phyloP scores from a whole-genome alignment of 2,113 vertebrate species.

The Toxostoma redivivum region DNA sequence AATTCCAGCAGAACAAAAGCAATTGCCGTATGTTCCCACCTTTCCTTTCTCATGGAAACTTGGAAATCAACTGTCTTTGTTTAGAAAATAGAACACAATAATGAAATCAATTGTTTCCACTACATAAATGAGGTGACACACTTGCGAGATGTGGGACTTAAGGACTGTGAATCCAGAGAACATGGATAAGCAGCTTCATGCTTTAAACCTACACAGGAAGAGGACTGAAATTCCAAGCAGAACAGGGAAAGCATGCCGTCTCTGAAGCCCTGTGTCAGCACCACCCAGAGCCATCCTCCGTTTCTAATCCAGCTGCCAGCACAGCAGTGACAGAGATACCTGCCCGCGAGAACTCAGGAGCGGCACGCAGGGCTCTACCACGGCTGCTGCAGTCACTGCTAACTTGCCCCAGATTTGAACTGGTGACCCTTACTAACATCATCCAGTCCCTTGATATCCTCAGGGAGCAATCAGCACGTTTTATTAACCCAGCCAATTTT shows the following conservation, averaged over 20 bases:
- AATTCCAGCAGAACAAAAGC: neutral
- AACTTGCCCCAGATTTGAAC: constrained; percentile 36
- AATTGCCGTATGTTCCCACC: neutral
- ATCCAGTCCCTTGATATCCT: constrained; percentile 37
- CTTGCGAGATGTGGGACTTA: neutral
- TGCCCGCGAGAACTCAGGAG: rapidly evolving
- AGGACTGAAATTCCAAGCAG: neutral
- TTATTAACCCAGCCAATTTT: constrained; percentile 51
- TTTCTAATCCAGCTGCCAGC: neutral
- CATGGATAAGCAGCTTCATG: neutral
- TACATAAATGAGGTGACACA: neutral
- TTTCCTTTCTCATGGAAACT: neutral
- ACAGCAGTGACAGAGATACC: neutral
- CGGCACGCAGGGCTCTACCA: neutral
- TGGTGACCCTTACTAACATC: constrained; percentile 44
- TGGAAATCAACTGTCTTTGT: neutral
- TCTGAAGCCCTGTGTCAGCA: neutral
- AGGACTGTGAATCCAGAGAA: neutral
- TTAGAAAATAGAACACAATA: neutral
- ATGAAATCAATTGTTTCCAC: neutral
- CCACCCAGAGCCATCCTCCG: neutral
- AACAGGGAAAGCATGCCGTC: neutral
- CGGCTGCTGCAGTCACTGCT: neutral
- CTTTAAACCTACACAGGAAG: neutral
- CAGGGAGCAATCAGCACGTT: constrained; percentile 50